Percentiles rank a stretch among this genome's conserved stretches.
Conservation (phyloP, 2,113 vertebrate species). For the Corythornis vintsioides region DNA sequence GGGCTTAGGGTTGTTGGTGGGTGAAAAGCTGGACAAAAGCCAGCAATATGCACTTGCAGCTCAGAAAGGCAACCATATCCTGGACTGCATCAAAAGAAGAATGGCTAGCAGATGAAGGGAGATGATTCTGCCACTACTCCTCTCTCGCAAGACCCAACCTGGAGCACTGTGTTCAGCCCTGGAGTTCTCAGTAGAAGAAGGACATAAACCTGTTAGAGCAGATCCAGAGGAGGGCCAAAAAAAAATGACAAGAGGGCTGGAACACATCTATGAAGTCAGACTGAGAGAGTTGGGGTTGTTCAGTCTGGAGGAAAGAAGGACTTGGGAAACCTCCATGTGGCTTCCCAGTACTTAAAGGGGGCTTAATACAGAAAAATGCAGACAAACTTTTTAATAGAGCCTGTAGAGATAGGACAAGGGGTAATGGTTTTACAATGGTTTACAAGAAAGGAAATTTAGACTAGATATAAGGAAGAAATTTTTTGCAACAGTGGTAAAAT, state of each 20-base stretch:
- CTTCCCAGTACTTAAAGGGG: accelerated
- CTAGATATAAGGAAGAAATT: neutral
- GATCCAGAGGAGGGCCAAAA: neutral
- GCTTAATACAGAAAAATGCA: neutral
- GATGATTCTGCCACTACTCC: too few species aligned
- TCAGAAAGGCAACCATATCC: neutral
- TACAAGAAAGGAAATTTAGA: neutral
- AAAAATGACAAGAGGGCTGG: neutral
- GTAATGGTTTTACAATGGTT: neutral
- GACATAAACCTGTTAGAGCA: neutral
- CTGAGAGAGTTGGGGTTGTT: neutral
- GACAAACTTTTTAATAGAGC: neutral
- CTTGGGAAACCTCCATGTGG: neutral
- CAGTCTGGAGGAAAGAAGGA: neutral
- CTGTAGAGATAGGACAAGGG: accelerated
- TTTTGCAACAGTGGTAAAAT: neutral
- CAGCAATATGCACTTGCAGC: too few species aligned
- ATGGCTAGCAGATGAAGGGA: too few species aligned
- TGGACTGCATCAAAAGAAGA: too few species aligned
- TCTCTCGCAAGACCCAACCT: too few species aligned
- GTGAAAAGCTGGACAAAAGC: too few species aligned
- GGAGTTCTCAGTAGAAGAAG: neutral
- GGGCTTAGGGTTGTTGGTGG: too few species aligned
- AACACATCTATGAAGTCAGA: neutral
- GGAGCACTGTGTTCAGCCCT: neutral